Evolutionary conservation across 2,797 vertebrate species (phyloP), one percentile per base, ranked within the genome.

Genomic region (Glossophaga mutica): DNA sequence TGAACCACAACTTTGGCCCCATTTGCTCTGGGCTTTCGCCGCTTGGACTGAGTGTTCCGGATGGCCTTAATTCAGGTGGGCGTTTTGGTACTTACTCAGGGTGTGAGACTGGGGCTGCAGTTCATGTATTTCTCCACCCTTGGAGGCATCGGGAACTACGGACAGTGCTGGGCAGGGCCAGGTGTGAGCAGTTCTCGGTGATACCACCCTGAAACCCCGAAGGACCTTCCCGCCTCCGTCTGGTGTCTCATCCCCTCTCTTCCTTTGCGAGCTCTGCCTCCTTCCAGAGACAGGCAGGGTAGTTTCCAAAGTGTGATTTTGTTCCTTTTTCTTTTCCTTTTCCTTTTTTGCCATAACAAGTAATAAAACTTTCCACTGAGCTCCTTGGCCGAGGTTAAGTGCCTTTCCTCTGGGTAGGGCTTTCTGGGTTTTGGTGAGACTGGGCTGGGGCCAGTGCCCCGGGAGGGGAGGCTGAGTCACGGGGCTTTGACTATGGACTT

Each of bases 281-380:
- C 65, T 79, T n/a, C 39, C 48, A 37, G 19, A 7, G 57, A 78
- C 15, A 39, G 57, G 24, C 24, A 82, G 55, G 46, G 55, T 59
- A 5, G 46, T 85, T 95, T 82, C 87, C 86, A 65, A 79, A 87
- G 73, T 2, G 2, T 5, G 62, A 15, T 21, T 76, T 88, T 19
- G 10, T 83, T 24, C 55, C 5, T 18, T 5, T 39, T n/a, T n/a
- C 1, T 18, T 26, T 19, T 12, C 59, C 22, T 67, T 12, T 37
- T 57, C 71, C 22, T 81, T 52, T n/a, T 87, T 26, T 37, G 42
- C 79, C 73, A 37, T 24, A 88, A 94, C 84, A 78, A 65, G 39
- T 68, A 92, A 42, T 91, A 67, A 93, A 96, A 94, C 74, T 97
- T 92, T 88, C 95, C 91, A 84, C 44, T 81, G 87, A 88, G 91